These are phyloP conservation scores for Paguma larvata DNA, from an alignment of 2,797 vertebrate genomes.

Conservation along the genomic window DNA sequence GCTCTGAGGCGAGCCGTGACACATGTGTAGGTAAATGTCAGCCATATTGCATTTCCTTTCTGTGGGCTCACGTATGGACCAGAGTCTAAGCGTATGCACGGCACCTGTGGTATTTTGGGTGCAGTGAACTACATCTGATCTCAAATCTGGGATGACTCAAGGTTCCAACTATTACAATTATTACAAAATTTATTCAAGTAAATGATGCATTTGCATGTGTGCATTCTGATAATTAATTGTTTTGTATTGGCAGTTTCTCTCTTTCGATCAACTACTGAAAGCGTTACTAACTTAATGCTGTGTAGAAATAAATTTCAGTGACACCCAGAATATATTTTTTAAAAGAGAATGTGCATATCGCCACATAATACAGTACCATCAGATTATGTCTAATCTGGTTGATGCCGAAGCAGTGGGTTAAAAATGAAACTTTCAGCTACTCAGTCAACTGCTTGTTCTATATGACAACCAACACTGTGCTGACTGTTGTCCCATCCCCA, in stretches of 20 bases:
- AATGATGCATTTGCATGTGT: constrained; percentile 24
- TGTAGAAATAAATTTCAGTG: constrained; percentile 9
- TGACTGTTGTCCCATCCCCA: background rate
- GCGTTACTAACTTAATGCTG: constrained; percentile 7
- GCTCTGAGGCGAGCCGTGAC: constrained; percentile 93
- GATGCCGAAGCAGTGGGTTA: background rate
- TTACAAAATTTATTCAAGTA: background rate
- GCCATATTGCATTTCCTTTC: constrained; percentile 82
- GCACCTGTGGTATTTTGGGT: constrained; percentile 23
- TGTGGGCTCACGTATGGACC: constrained; percentile 64
- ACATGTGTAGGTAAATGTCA: constrained; percentile 97
- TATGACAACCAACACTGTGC: background rate
- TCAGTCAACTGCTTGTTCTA: background rate
- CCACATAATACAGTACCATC: background rate
- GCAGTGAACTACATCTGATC: background rate
- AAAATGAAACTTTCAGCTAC: background rate
- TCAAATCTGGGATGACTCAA: constrained; percentile 1
- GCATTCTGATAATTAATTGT: constrained; percentile 27
- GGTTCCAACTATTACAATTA: background rate
- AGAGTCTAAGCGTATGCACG: background rate
- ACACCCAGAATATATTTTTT: background rate
- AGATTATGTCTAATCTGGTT: background rate
- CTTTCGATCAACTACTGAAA: background rate
- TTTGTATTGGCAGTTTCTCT: background rate
- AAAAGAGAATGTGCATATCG: background rate